Base-by-base conservation (phyloP, 2,797 vertebrate genomes). In the Anas bahamensis region DNA sequence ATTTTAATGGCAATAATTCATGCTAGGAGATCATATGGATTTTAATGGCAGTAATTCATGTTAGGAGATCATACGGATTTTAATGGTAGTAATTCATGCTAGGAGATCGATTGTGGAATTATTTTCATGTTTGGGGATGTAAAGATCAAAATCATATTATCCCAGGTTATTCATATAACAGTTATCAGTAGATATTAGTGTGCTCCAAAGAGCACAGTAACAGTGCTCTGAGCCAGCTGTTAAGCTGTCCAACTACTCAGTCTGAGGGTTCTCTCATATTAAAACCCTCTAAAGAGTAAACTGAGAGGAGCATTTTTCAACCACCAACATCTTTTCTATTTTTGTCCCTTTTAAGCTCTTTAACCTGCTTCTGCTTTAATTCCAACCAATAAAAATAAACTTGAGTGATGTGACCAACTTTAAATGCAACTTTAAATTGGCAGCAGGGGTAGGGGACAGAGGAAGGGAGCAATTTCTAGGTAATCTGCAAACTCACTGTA, bases 321-420 rank as follows among this genome's bases (percentile, higher is more conserved):
- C 72, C 53, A 88, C 41, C 33, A 84, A 88, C 91, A 52, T 89
- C 41, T 71, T 87, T 94, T 94, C 92, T 96, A 95, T 97, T 96
- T 96, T 91, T 82, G 64, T 89, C 53, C 41, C 23, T 74, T 96
- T 95, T 89, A 97, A 96, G 71, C 96, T 96, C 92, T 97, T 97
- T 94, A 94, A 94, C 93, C 70, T 90, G 71, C 82, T 94, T 64
- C 79, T 94, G 78, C 74, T 69, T 98, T 96, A 96, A 95, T 95
- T 95, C 89, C 93, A 79, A 88, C 80, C 69, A 95, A 84, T 93
- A 93, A 93, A 97, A 96, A 86, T 94, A 96, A 97, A 95, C 93
- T 92, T 61, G 42, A 91, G 24, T 90, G 92, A 95, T 35, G 37
- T 79, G 90, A 75, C 28, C 52, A 55, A 55, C 52, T 52, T 52